Percentiles rank a stretch among this genome's conserved stretches.
These are phyloP conservation scores for Psephotus haematonotus DNA, from an alignment of 2,113 vertebrate species.

Conservation along the genomic window DNA sequence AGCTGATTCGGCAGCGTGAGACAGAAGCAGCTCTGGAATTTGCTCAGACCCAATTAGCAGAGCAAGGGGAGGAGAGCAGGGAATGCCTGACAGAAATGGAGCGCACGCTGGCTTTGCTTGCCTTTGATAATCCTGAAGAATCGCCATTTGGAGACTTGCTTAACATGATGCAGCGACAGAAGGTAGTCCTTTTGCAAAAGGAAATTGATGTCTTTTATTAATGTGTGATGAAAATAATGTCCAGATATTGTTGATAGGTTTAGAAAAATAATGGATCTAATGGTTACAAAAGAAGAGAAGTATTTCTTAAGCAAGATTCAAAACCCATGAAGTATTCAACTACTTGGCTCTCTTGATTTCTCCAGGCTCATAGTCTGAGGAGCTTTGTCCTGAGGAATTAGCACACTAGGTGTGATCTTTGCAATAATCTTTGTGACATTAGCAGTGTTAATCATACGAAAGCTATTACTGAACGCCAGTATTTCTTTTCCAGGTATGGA, in stretches of 20 bases:
- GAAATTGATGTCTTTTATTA: not conserved
- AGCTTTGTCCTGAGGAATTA: not conserved
- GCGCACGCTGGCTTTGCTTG: slow-evolving; percentile 91
- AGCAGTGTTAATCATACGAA: not conserved
- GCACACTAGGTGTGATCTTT: not conserved
- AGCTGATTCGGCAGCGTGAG: slow-evolving; percentile 95
- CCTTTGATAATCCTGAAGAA: slow-evolving; percentile 95
- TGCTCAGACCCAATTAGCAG: slow-evolving; percentile 95
- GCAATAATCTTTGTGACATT: not conserved
- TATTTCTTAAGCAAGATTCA: not conserved
- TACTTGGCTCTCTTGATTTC: not conserved
- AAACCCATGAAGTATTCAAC: not conserved
- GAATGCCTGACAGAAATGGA: slow-evolving; percentile 99
- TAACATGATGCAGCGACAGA: slow-evolving; percentile 98
- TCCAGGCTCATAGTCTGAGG: not conserved
- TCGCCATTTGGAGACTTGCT: slow-evolving; percentile 97
- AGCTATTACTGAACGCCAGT: not conserved
- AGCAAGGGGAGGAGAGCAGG: slow-evolving; percentile 96
- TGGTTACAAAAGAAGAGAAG: not conserved
- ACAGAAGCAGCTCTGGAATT: slow-evolving; percentile 97
- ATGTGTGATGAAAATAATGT: not conserved
- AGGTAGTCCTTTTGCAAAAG: slow-evolving; percentile 73
- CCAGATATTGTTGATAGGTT: not conserved
- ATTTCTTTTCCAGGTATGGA: slow-evolving; percentile 88
- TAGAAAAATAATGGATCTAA: not conserved